Evolutionary conservation across 2,797 vertebrate genomes (phyloP).

Genomic region (Harpagifer antarcticus): DNA sequence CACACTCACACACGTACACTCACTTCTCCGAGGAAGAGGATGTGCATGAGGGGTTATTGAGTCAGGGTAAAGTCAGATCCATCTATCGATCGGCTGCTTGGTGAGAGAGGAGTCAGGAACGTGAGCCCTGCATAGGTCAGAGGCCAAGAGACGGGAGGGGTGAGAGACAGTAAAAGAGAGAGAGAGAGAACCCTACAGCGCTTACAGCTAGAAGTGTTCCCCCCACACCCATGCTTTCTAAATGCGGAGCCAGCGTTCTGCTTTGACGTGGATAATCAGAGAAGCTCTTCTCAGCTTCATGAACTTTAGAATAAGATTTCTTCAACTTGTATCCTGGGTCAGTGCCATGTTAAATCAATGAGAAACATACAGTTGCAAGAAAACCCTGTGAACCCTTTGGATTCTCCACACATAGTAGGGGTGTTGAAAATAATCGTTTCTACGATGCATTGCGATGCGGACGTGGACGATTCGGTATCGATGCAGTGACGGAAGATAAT

Average conservation of each 20-base stretch:
- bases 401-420: no score
- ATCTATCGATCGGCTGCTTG: conserved; percentile 81
- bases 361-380: no score
- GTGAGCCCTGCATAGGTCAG: conserved; percentile 79
- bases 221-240: conserved; percentile 38
- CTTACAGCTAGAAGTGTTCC: conserved; percentile 40
- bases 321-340: conserved; percentile 63
- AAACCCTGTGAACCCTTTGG: no score
- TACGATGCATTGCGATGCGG: no score
- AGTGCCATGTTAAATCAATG: conserved; percentile 60
- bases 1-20: conserved; percentile 31
- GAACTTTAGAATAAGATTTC: conserved; percentile 55
- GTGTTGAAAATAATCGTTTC: no score
- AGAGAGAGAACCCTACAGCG: conserved; percentile 45
- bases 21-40: background rate
- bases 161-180: conserved; percentile 52
- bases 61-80: conserved; percentile 82
- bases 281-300: conserved; percentile 44
- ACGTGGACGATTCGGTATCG: no score
- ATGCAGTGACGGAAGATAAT: no score
- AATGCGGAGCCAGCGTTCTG: conserved; percentile 41
- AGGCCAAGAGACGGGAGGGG: conserved; percentile 68
- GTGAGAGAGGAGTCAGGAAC: conserved; percentile 81
- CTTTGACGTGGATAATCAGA: conserved; percentile 56
- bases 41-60: conserved; percentile 79